Conservation (phyloP, 1,140 invertebrate genomes). For the Mesaphorura yosii region DNA sequence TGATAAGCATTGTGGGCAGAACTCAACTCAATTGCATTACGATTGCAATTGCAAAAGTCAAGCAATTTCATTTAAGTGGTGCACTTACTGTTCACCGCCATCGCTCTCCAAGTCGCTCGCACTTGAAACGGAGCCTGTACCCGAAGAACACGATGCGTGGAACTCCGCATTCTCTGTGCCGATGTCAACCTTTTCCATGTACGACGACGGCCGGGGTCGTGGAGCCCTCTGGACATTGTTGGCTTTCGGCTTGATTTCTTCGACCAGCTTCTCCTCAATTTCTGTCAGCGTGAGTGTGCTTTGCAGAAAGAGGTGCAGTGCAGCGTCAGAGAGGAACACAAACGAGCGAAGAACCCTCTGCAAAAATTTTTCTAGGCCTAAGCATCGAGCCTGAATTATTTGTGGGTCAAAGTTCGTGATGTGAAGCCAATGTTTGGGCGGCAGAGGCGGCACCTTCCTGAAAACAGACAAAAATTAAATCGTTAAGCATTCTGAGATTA, state of each 20-base stretch:
- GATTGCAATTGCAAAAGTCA: too few relatives aligned
- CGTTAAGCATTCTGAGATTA: neutral
- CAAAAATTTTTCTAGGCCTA: constrained; percentile 25
- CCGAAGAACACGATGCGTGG: too few relatives aligned
- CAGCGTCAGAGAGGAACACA: constrained; percentile 28
- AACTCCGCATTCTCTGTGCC: too few relatives aligned
- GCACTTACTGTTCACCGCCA: too few relatives aligned
- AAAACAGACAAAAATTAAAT: constrained; percentile 5
- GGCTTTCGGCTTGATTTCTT: constrained; percentile 12
- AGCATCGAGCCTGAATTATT: constrained; percentile 22
- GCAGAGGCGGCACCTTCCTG: constrained; percentile 29
- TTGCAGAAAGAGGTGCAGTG: constrained; percentile 28
- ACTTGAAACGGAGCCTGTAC: too few relatives aligned
- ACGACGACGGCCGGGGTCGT: too few relatives aligned
- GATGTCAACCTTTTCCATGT: too few relatives aligned
- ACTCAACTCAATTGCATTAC: too few relatives aligned
- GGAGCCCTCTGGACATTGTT: too few relatives aligned
- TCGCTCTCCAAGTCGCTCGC: too few relatives aligned
- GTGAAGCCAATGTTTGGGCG: constrained; percentile 19
- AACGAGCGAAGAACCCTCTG: constrained; percentile 28
- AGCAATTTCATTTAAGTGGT: too few relatives aligned
- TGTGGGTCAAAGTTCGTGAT: constrained; percentile 26
- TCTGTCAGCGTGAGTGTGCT: constrained; percentile 20
- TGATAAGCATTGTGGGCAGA: too few relatives aligned
- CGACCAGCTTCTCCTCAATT: constrained; percentile 18